These are phyloP conservation scores for Heliconius congener DNA, from an alignment of 1,140 invertebrate species.

Conservation along the genomic window DNA sequence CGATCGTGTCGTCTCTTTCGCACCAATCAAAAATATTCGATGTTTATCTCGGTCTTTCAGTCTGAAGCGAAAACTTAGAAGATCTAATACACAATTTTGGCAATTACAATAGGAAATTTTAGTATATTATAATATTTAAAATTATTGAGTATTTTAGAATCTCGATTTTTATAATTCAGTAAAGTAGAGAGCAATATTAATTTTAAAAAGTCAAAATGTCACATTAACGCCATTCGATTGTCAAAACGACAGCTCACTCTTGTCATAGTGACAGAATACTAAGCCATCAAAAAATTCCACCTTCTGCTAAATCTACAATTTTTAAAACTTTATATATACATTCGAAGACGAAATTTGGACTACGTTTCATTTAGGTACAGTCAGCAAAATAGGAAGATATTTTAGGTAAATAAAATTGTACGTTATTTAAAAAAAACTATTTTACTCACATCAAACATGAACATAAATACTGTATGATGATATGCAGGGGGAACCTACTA, in stretches of 20 bases:
- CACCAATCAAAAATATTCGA: slow-evolving; percentile 11
- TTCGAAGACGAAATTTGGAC: not conserved
- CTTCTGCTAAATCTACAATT: not conserved
- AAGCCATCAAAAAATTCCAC: not conserved
- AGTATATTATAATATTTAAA: not conserved
- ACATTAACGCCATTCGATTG: not conserved
- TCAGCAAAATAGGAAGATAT: not conserved
- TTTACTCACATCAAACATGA: not conserved
- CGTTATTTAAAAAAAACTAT: not conserved
- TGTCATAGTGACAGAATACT: not conserved
- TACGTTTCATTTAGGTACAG: not conserved
- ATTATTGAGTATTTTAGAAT: slow-evolving; percentile 14
- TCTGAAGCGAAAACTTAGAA: not conserved
- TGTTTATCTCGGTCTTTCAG: not conserved
- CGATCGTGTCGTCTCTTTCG: slow-evolving; percentile 5
- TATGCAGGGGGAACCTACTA: no score
- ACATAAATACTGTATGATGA: no score
- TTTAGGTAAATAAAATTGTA: not conserved
- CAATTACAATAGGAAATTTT: slow-evolving; percentile 1
- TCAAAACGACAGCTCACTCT: not conserved
- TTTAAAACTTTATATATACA: not conserved
- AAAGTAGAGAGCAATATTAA: slow-evolving; percentile 8
- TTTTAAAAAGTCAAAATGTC: not conserved
- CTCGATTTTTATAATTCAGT: not conserved
- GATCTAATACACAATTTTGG: not conserved